Percentiles rank a stretch among this genome's conserved stretches.
Evolutionary conservation across 2,888 invertebrate genomes (phyloP).

Genomic region (Agriopis aurantiaria): DNA sequence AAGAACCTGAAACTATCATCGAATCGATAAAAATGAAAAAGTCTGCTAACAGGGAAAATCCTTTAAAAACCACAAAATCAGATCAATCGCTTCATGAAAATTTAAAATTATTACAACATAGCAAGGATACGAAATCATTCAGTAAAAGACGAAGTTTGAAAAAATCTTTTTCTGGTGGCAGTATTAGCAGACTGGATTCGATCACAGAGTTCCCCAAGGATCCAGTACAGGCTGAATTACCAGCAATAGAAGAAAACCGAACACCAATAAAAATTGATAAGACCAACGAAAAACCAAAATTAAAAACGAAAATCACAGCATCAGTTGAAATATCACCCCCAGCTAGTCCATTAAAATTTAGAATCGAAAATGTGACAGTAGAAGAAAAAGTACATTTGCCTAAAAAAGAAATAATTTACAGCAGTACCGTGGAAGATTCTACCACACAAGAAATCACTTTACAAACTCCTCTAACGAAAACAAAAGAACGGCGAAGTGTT

Average conservation of each 20-base stretch:
- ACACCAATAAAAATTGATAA: conserved; percentile 57
- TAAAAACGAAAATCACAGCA: conserved; percentile 85
- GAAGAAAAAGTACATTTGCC: conserved; percentile 80
- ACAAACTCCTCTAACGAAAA: conserved; percentile 44
- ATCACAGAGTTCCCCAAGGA: conserved; percentile 79
- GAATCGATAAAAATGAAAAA: conserved; percentile 54
- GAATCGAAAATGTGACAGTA: conserved; percentile 86
- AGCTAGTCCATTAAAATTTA: conserved; percentile 81
- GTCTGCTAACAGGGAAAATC: conserved; percentile 56
- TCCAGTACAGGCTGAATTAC: conserved; percentile 58
- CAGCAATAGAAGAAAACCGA: conserved; percentile 80
- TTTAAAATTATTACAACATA: conserved; percentile 60
- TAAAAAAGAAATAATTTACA: conserved; percentile 75
- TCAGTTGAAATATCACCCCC: conserved; percentile 82
- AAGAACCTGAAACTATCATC: conserved; percentile 48
- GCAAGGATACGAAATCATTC: conserved; percentile 49
- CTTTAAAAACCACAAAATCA: conserved; percentile 77
- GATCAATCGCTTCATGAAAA: conserved; percentile 77
- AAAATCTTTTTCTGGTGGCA: conserved; percentile 78
- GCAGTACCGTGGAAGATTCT: conserved; percentile 64
- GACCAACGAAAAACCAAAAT: conserved; percentile 66
- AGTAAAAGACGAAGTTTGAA: conserved; percentile 73
- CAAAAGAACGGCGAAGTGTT: conserved; percentile 55
- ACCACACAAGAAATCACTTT: conserved; percentile 41
- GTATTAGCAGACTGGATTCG: conserved; percentile 76